phyloP scores from a whole-genome alignment of 2,888 invertebrate genomes.

The Yponomeuta cagnagella region DNA sequence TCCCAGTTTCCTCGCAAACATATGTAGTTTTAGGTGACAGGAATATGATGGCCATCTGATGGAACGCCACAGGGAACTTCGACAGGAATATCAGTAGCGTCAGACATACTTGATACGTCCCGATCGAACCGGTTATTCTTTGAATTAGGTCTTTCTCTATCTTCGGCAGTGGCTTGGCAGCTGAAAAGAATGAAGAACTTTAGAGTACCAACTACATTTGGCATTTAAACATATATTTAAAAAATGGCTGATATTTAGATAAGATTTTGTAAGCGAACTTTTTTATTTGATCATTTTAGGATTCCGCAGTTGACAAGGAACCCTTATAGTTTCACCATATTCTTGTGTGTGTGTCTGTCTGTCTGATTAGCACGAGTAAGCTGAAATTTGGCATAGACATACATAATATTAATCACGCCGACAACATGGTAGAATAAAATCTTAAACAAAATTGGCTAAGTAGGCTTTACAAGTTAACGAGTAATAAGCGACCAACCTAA shows the following conservation, averaged over 20 bases:
- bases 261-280: too few species aligned
- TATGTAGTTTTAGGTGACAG: conserved; percentile 59
- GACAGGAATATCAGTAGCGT: conserved; percentile 53
- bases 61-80: conserved; percentile 67
- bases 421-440: too few species aligned
- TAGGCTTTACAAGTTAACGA: too few species aligned
- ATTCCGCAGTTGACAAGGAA: too few species aligned
- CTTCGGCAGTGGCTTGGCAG: conserved; percentile 26
- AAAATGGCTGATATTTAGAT: background rate
- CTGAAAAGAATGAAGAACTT: conserved; percentile 26
- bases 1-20: conserved; percentile 35
- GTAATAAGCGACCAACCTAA: too few species aligned
- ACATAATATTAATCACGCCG: too few species aligned
- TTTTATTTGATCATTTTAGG: too few species aligned
- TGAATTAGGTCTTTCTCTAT: conserved; percentile 47
- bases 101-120: conserved; percentile 67
- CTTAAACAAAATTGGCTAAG: too few species aligned
- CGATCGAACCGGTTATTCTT: conserved; percentile 63
- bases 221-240: background rate
- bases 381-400: too few species aligned
- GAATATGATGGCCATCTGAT: conserved; percentile 71
- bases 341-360: too few species aligned
- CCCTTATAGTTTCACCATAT: too few species aligned
- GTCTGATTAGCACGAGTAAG: too few species aligned
- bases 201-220: background rate